Base-by-base conservation (phyloP, 2,113 vertebrate species). In the Rana temporaria region DNA sequence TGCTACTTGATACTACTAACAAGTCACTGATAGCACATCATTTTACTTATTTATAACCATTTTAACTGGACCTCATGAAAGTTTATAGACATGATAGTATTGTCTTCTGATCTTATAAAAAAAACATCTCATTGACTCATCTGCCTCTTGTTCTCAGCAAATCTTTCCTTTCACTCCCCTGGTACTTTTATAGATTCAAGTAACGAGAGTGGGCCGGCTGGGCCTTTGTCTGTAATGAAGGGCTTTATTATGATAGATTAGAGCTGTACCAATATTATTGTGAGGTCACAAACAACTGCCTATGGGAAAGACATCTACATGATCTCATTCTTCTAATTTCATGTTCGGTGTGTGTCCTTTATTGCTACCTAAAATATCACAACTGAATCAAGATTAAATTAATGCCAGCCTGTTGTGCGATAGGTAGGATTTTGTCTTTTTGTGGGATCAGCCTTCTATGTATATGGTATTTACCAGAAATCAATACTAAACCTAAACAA, bases 31-130 rank as follows among this genome's bases (percentile, higher is more conserved):
- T 68, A 68, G 16, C 22, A 71, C 55, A 22, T 48, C 67, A 71
- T 73, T 79, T 42, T 57, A 59, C 56, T 81, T 73, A 81, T 81
- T 73, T 22, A 42, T 64, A 64, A 42, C 6, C 18, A 81, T 72
- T 30, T 53, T 71, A 34, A 38, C 56, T 80, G 30, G 68, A 77
- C 4, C 55, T 62, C n/a, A 60, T 70, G 34, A 60, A 81, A 32
- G 34, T 63, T 30, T 81, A 62, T 63, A 32, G 59, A 81, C 38
- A 55, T 26, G 16, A 20, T 24, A 66, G n/a, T 55, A 59, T 19
- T 42, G n/a, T 69, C 4, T 69, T 59, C 53, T 68, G n/a, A 30
- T 64, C 42, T 63, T 73, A 73, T 69, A 24, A 71, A 81, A 71
- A 55, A 70, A 70, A 69, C 34, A 48, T 69, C 19, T 66, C n/a